Percentiles rank a stretch among this genome's conserved stretches.
Conservation (phyloP, 2,888 invertebrate species). For the Polietes domitor region DNA sequence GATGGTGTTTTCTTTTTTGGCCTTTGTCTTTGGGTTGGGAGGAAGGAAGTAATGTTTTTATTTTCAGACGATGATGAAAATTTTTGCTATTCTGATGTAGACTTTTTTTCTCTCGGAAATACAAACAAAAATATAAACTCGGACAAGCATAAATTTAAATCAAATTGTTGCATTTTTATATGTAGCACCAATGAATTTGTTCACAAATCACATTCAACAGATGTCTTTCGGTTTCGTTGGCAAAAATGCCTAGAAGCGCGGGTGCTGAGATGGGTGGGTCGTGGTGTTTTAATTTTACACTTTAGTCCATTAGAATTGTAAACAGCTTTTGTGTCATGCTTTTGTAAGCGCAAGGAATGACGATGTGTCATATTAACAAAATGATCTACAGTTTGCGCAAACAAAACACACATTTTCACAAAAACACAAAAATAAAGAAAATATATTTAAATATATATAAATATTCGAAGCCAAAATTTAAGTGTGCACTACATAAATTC, state of each 20-base stretch:
- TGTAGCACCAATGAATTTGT: slow-evolving; percentile 1
- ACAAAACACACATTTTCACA: too few relatives aligned
- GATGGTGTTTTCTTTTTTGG: neutral
- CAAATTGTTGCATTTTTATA: slow-evolving; percentile 52
- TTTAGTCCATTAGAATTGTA: slow-evolving; percentile 49
- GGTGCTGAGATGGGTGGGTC: neutral
- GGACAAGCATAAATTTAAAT: slow-evolving; percentile 45
- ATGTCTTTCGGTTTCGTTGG: slow-evolving; percentile 46
- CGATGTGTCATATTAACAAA: slow-evolving; percentile 34
- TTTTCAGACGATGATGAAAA: slow-evolving; percentile 57
- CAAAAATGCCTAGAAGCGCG: slow-evolving; percentile 5
- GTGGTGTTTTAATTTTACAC: slow-evolving; percentile 52
- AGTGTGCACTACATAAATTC: too few relatives aligned
- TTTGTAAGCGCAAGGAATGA: slow-evolving; percentile 10
- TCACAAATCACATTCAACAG: slow-evolving; percentile 52
- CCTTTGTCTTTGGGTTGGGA: too few relatives aligned
- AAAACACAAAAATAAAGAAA: too few relatives aligned
- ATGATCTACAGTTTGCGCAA: neutral
- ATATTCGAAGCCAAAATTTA: too few relatives aligned
- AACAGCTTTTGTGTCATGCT: slow-evolving; percentile 20
- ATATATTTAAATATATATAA: too few relatives aligned
- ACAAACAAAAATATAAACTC: neutral
- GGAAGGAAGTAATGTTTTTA: too few relatives aligned
- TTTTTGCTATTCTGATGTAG: neutral
- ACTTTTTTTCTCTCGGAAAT: neutral